Evolutionary conservation across 2,797 vertebrate genomes (phyloP), one percentile per base, ranked within the genome.

Genomic region (Prunella strophiata): DNA sequence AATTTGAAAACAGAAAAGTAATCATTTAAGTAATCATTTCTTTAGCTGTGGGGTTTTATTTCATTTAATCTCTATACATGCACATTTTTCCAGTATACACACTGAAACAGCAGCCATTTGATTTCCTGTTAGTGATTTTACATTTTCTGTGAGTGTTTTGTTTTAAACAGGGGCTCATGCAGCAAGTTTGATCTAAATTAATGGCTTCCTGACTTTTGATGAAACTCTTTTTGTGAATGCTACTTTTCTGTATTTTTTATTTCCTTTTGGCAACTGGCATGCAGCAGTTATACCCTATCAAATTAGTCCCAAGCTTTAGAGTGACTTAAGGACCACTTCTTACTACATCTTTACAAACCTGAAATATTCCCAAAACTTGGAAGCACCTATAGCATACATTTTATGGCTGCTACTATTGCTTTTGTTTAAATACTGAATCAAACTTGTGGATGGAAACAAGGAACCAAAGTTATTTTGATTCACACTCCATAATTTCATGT

Each of bases 121-220:
- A 81, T 85, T 97, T 96, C 88, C 65, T 86, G 54, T 79, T 93
- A 90, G 91, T 55, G 73, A 66, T 75, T 74, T 62, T 79, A 57
- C n/a, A 11, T 75, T 79, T 79, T 86, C 59, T 63, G 17, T 59
- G 34, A 23, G 10, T 61, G 26, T 88, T 92, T 77, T 61, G 19
- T 91, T 95, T 88, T 72, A 88, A 91, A 57, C 45, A 79, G 79
- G 82, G 54, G 38, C 54, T 89, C 63, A 48, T 27, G 45, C 48
- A 83, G 47, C 65, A 76, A 62, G 32, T 68, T 84, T 84, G 71
- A 72, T 65, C 83, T 82, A 78, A 86, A 82, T 85, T 71, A 93
- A 86, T 50, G 52, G 19, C 52, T 88, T 95, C 63, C 66, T 82
- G 78, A 76, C n/a, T 61, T 92, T 18, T 55, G 43, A 92, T 91